These are phyloP conservation scores for Elanus axillaris DNA, from an alignment of 2,113 vertebrate species.

Conservation along the genomic window DNA sequence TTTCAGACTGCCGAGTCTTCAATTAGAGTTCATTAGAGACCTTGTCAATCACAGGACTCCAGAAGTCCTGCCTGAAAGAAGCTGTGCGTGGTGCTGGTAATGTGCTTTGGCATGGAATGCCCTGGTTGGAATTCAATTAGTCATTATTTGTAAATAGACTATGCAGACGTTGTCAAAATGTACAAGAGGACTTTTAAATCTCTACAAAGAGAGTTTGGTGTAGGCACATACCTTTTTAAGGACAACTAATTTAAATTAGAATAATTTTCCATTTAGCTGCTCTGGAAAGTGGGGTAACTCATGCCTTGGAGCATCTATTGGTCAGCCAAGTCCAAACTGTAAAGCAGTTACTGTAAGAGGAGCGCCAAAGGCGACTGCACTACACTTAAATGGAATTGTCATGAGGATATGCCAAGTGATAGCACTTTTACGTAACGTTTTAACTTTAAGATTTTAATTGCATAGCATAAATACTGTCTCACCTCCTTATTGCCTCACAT, in stretches of 20 bases:
- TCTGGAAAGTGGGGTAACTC: neutral
- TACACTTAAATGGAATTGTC: neutral
- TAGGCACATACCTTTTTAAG: neutral
- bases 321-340: neutral
- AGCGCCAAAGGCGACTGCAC: neutral
- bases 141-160: neutral
- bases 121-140: neutral
- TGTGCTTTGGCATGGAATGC: neutral
- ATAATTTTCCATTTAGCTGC: neutral
- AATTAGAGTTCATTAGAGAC: slow-evolving; percentile 75
- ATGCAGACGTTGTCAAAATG: neutral
- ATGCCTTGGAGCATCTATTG: neutral
- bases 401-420: neutral
- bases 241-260: neutral
- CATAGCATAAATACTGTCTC: neutral
- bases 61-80: slow-evolving; percentile 1
- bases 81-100: neutral
- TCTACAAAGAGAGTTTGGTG: neutral
- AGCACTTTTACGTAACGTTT: too few species aligned
- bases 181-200: neutral
- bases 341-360: neutral
- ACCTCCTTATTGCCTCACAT: fast-evolving
- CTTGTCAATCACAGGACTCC: slow-evolving; percentile 62
- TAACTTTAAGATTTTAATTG: too few species aligned
- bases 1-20: slow-evolving; percentile 20